These are phyloP conservation scores for Hoplias malabaricus DNA, from an alignment of 2,113 vertebrate species.

Conservation along the genomic window DNA sequence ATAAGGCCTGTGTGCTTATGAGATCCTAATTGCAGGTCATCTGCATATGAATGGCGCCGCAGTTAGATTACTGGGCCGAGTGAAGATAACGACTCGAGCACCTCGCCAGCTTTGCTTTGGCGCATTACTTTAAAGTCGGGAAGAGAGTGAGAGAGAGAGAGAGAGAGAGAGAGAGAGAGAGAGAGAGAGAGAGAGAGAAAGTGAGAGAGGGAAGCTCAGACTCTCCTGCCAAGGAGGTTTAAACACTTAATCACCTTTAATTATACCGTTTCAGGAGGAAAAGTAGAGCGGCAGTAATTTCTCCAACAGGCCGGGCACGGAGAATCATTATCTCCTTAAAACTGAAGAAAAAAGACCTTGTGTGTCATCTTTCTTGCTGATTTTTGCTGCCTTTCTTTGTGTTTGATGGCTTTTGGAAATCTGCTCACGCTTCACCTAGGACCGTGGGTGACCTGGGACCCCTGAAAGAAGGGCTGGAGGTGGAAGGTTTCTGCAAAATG, in stretches of 20 bases:
- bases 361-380: constrained; percentile 2
- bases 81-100: constrained; percentile 52
- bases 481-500: constrained; percentile 18
- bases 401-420: constrained; percentile 14
- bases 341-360: neutral
- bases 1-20: constrained; percentile 50
- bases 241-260: constrained; percentile 61
- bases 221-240: constrained; percentile 49
- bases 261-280: constrained; percentile 48
- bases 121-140: constrained; percentile 46
- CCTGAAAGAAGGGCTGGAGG: neutral
- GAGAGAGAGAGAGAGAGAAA: neutral
- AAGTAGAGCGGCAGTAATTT: constrained; percentile 40
- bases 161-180: constrained; percentile 19
- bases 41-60: constrained; percentile 41
- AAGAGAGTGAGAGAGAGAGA: constrained; percentile 25
- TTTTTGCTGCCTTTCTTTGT: neutral
- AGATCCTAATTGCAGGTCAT: constrained; percentile 55
- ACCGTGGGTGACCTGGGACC: neutral
- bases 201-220: constrained; percentile 14
- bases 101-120: constrained; percentile 35
- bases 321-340: constrained; percentile 29
- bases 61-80: constrained; percentile 45
- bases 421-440: constrained; percentile 36
- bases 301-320: constrained; percentile 24